Evolutionary conservation across 2,888 invertebrate genomes (phyloP).

Genomic region (Gerris lacustris): DNA sequence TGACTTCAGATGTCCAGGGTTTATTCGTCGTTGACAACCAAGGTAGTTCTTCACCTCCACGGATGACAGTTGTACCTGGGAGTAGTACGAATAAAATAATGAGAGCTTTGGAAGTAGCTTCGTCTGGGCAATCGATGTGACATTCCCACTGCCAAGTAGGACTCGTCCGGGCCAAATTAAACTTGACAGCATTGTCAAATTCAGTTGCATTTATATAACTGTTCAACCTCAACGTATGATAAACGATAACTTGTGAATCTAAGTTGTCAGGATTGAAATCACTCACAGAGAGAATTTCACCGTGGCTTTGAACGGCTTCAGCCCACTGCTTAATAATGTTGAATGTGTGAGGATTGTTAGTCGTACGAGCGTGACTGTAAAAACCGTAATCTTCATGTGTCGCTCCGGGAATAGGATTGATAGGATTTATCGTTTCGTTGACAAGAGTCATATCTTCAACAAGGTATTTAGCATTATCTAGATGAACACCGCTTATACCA

Average conservation of each 20-base stretch:
- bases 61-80: slow-evolving; percentile 55
- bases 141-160: background rate
- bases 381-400: slow-evolving; percentile 49
- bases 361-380: slow-evolving; percentile 51
- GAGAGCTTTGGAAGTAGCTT: slow-evolving; percentile 12
- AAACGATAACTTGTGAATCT: background rate
- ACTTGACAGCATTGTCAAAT: slow-evolving; percentile 1
- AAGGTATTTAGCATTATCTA: slow-evolving; percentile 54
- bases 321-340: slow-evolving; percentile 52
- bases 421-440: slow-evolving; percentile 37
- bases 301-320: slow-evolving; percentile 46
- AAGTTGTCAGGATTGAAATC: background rate
- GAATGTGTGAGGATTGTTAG: slow-evolving; percentile 48
- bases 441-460: slow-evolving; percentile 46
- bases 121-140: slow-evolving; percentile 2
- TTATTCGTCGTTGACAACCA: slow-evolving; percentile 33
- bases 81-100: slow-evolving; percentile 24
- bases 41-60: slow-evolving; percentile 45
- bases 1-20: slow-evolving; percentile 16
- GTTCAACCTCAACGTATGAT: background rate
- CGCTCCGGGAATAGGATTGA: slow-evolving; percentile 30
- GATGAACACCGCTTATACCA: slow-evolving; percentile 71
- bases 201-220: background rate
- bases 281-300: slow-evolving; percentile 30
- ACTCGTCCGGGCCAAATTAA: background rate